Percentiles rank a stretch among this genome's conserved stretches.
Evolutionary conservation across 1,140 invertebrate species (phyloP).

Genomic region (Sarcophaga bullata): DNA sequence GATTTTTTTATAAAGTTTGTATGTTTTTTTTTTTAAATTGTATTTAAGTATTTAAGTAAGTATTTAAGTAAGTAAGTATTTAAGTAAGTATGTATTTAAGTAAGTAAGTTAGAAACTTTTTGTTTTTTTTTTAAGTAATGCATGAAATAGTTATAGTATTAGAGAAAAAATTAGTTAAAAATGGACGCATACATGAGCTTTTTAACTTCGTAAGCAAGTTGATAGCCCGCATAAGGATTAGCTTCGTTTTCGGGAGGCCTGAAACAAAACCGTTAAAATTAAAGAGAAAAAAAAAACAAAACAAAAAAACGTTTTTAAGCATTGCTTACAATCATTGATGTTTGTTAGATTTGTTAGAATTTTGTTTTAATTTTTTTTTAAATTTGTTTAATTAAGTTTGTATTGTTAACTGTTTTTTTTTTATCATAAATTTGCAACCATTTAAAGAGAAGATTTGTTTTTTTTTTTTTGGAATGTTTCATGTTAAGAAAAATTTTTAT

Average conservation of each 20-base stretch:
- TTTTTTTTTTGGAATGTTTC: no score
- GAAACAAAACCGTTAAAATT: constrained; percentile 68
- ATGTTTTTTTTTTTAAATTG: no score
- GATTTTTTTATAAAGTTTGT: background rate
- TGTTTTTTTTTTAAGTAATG: background rate
- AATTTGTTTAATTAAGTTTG: constrained; percentile 10
- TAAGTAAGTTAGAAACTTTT: background rate
- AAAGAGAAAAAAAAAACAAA: constrained; percentile 21
- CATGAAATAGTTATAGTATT: constrained; percentile 32
- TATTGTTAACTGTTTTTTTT: constrained; percentile 4
- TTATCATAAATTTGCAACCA: constrained; percentile 16
- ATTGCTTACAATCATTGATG: constrained; percentile 26
- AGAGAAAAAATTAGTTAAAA: constrained; percentile 38
- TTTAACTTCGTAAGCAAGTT: constrained; percentile 99
- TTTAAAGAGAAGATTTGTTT: background rate
- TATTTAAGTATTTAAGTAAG: no score
- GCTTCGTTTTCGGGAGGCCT: constrained; percentile 86
- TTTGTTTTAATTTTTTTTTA: constrained; percentile 2
- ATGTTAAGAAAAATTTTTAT: no score
- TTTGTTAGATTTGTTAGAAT: constrained; percentile 5
- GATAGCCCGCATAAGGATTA: constrained; percentile 91
- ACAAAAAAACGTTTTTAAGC: constrained; percentile 31
- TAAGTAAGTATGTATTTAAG: no score
- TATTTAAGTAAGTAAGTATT: no score
- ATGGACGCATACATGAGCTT: constrained; percentile 95